A percentile compares a stretch with the other conserved stretches of the same genome.
phyloP scores from a whole-genome alignment of 2,888 invertebrate species.

The Cheilosia vulpina region DNA sequence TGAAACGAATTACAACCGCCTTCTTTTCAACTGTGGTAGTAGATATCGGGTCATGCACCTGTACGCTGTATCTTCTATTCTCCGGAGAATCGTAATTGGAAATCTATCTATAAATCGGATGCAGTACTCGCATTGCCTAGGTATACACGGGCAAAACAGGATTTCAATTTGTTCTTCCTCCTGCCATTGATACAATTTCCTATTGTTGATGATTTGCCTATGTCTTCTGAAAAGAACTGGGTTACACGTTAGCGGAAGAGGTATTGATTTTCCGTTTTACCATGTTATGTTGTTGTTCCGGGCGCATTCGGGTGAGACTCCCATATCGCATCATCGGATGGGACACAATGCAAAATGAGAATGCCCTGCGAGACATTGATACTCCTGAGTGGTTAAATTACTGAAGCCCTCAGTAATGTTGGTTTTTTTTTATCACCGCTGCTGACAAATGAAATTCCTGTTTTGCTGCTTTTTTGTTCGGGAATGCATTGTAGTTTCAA shows the following conservation, averaged over 20 bases:
- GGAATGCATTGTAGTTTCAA: conserved; percentile 17
- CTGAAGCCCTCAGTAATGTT: conserved; percentile 32
- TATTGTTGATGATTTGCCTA: conserved; percentile 67
- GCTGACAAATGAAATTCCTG: conserved; percentile 35
- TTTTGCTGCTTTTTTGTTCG: conserved; percentile 34
- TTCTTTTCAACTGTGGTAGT: conserved; percentile 29
- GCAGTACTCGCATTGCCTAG: conserved; percentile 1
- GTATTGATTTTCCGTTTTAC: conserved; percentile 68
- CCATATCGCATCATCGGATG: conserved; percentile 34
- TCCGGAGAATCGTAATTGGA: conserved; percentile 64
- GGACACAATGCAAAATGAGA: conserved; percentile 46
- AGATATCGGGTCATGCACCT: conserved; percentile 58
- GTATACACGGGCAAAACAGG: conserved; percentile 27
- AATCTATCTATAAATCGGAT: conserved; percentile 63
- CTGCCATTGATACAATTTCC: conserved; percentile 70
- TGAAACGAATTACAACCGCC: conserved; percentile 63
- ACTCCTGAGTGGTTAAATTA: conserved; percentile 73
- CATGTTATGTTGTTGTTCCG: conserved; percentile 53
- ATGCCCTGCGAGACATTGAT: conserved; percentile 42
- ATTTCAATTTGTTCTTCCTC: conserved; percentile 71
- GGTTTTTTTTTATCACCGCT: conserved; percentile 10
- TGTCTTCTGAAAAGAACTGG: conserved; percentile 52
- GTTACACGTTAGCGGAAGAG: conserved; percentile 64
- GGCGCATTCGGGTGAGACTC: conserved; percentile 32
- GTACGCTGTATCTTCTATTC: conserved; percentile 59